Evolutionary conservation across 35 echinoderm and acorn worm genomes (phyloP), one percentile per base, ranked within the genome.

Genomic region (Ptychodera flava): DNA sequence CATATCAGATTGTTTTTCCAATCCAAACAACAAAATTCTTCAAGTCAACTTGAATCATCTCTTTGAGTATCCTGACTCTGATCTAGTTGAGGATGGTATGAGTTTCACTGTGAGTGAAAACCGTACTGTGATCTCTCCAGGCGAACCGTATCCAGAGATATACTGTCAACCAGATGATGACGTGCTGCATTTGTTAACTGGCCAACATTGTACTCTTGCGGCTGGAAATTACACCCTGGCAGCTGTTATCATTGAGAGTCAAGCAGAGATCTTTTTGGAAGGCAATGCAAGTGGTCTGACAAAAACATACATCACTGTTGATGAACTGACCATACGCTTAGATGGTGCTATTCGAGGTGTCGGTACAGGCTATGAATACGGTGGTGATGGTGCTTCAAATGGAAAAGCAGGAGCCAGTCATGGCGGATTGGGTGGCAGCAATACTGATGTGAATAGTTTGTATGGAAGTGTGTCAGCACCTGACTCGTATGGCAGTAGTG

Each of bases 381-480:
- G 29, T 90, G 88, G 83, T 29, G 77, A 35, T 37, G 86, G 52
- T 33, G 29, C 85, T 36, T 30, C 30, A 28, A 32, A 28, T 80
- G 77, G n/a, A 33, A 28, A n/a, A 33, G 52, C 2, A 1, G 92
- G 92, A n/a, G 92, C 87, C 37, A 90, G 88, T 33, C 45, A 93
- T 88, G 92, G 92, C 22, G 92, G 92, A 1, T 16, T 84, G 77
- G 92, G 83, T 30, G 94, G 88, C 37, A 45, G 81, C 10, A 33
- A 82, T 1, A 83, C 89, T 27, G 52, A 90, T 84, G 35, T 33
- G 0, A 34, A 38, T 1, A 32, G 31, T 29, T 79, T 88, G 27
- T 90, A 90, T 86, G 94, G 94, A n/a, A 90, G 87, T 81, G 78
- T 91, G 36, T 78, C 78, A 15, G 29, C 82, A 33, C 94, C 94